phyloP scores from a whole-genome alignment of 2,888 invertebrate species.

The Trilocha varians region DNA sequence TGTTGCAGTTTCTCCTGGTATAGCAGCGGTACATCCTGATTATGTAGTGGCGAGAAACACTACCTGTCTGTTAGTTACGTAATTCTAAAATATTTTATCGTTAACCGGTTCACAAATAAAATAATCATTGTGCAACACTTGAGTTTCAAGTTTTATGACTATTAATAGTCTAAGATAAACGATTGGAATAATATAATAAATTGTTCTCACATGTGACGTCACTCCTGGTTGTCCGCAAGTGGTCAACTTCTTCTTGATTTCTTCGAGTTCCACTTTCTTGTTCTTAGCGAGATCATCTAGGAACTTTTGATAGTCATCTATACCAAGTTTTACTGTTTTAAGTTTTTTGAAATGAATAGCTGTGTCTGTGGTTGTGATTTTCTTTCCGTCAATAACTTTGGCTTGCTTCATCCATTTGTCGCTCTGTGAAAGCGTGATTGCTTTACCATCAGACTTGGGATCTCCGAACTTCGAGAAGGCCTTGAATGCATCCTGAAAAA shows the following conservation, averaged over 20 bases:
- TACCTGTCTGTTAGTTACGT: too few species aligned
- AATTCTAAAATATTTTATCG: too few species aligned
- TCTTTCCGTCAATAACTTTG: constrained; percentile 83
- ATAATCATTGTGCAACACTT: too few species aligned
- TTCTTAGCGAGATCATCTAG: constrained; percentile 88
- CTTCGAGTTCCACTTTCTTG: constrained; percentile 84
- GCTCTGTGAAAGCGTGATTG: constrained; percentile 89
- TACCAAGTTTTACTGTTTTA: constrained; percentile 83
- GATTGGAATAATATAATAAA: too few species aligned
- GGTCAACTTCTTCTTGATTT: constrained; percentile 86
- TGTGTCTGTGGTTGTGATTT: constrained; percentile 91
- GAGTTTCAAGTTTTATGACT: too few species aligned
- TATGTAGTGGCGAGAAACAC: too few species aligned
- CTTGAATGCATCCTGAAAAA: constrained; percentile 81
- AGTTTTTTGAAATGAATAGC: constrained; percentile 92
- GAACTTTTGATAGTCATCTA: constrained; percentile 87
- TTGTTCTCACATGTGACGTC: constrained; percentile 49
- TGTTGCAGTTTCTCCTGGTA: too few species aligned
- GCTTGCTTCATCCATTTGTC: constrained; percentile 97
- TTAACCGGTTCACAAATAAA: too few species aligned
- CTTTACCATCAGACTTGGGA: constrained; percentile 87
- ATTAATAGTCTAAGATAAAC: too few species aligned
- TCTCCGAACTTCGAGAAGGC: constrained; percentile 92
- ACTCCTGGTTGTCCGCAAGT: constrained; percentile 85
- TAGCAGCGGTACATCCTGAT: too few species aligned